A percentile compares a stretch with the other conserved stretches of the same genome.
Evolutionary conservation across 2,888 invertebrate species (phyloP).

Genomic region (Endotricha flammealis): DNA sequence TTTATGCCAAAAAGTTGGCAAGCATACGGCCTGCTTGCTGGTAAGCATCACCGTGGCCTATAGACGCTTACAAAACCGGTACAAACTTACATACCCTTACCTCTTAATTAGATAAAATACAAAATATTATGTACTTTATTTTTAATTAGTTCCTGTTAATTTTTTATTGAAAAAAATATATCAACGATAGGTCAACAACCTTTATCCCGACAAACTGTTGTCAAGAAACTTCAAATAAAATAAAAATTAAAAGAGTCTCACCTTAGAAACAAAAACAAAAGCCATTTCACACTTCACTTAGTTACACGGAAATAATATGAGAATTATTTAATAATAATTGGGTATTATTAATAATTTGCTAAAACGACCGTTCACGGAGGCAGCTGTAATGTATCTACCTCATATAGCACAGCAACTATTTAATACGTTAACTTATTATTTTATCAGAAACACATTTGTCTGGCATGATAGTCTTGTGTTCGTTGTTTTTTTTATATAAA

Average conservation of each 20-base stretch:
- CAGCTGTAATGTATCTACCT: background rate
- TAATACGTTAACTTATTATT: background rate
- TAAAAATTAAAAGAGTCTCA: slow-evolving; percentile 2
- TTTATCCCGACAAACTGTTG: background rate
- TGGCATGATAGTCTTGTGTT: slow-evolving; percentile 4
- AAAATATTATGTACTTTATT: too few relatives aligned
- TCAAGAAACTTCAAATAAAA: background rate
- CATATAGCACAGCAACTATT: background rate
- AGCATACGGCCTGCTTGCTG: too few relatives aligned
- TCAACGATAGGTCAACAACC: too few relatives aligned
- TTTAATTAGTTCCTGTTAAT: too few relatives aligned
- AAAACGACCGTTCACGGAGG: background rate
- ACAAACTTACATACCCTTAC: too few relatives aligned
- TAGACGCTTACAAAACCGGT: too few relatives aligned
- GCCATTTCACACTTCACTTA: slow-evolving; percentile 9
- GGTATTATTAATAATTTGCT: background rate
- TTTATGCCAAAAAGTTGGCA: too few relatives aligned
- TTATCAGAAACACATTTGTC: slow-evolving; percentile 1
- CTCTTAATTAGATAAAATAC: too few relatives aligned
- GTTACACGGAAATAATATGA: background rate
- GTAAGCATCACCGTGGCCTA: too few relatives aligned
- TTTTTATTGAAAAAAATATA: too few relatives aligned
- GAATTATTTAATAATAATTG: too few relatives aligned
- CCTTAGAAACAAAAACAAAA: background rate
- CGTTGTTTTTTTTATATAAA: background rate